Evolutionary conservation across 2,797 vertebrate species (phyloP), one percentile per base, ranked within the genome.

Genomic region (Lindbergichthys nudifrons): DNA sequence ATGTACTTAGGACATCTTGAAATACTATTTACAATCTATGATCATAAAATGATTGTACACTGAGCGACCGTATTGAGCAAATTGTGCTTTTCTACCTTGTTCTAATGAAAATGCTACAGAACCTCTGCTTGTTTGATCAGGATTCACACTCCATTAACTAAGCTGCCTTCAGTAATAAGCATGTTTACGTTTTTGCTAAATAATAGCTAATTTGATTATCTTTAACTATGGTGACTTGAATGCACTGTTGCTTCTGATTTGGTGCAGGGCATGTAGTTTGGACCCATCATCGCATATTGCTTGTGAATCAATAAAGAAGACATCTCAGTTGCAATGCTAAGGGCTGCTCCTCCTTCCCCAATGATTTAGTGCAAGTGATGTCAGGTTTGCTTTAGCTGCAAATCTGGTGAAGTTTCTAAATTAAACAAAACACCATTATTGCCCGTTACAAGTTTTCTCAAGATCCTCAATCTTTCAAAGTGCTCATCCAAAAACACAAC

Each of bases 21-120:
- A 93, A 93, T 89, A 89, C 80, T 95, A 94, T 95, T 93, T 95
- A 95, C 93, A 95, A 65, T 88, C 81, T 86, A 93, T 92, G 80
- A 91, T 88, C 84, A 87, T 81, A 36, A 90, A 90, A 88, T 91
- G 92, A 92, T 92, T 93, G 92, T 91, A 92, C 87, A 88, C 85
- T 88, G 86, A 91, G 75, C 66, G 62, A 89, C 87, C 85, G 83
- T 80, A 82, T 86, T 73, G 84, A 88, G 80, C 84, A 83, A 90
- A 89, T 92, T 94, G 94, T 93, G 93, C 92, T 94, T 93, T 83
- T 91, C 93, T 90, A 89, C 92, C 88, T 82, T 85, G 56, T 86
- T 88, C 83, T 88, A 88, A 82, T 85, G 85, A 84, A 83, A 90
- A 88, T 91, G 91, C 91, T 90, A 92, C 83, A 68, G 82, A 90